Evolutionary conservation across 1,140 invertebrate genomes (phyloP), one percentile per base, ranked within the genome.

Genomic region (Onthophagus taurus): DNA sequence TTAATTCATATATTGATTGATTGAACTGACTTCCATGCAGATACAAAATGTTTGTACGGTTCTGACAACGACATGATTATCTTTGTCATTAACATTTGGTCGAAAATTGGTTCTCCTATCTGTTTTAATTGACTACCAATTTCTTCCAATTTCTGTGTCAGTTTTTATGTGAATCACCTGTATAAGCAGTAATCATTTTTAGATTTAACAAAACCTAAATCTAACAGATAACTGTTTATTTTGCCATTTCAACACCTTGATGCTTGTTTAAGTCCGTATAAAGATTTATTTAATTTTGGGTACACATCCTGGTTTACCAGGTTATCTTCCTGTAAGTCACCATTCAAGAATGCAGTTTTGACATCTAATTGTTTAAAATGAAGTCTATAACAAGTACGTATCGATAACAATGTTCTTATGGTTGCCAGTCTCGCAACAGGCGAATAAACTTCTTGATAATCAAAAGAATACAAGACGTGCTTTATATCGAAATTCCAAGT

Each of bases 331-430:
- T 64, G 45, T 12, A 68, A 31, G 11, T 61, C 36, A 6, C 64
- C 65, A 54, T 68, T 48, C 2, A 68, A 36, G 47, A 65, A 69
- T 3, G 67, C 67, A 42, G 63, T 61, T 45, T 62, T 65, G 1
- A 69, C 55, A 54, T 69, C 66, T 33, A 69, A 58, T 31, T 67
- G 60, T 30, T 47, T 34, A 8, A 69, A 49, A 14, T 57, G 16
- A 11, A 55, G 47, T 18, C 60, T 51, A 18, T 62, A 20, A 31
- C 57, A 30, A 5, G 55, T 58, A 31, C 61, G 53, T 36, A 69
- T 52, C 34, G 51, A 49, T 14, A 71, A 36, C 9, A 70, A 16
- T 29, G 60, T 47, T 54, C 69, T 52, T 33, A 71, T 49, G 12
- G 64, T 55, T 18, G 54, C 53, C 43, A 53, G 54, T 38, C 52